Conservation (phyloP, 2,888 invertebrate species). For the Cyaniris semiargus region DNA sequence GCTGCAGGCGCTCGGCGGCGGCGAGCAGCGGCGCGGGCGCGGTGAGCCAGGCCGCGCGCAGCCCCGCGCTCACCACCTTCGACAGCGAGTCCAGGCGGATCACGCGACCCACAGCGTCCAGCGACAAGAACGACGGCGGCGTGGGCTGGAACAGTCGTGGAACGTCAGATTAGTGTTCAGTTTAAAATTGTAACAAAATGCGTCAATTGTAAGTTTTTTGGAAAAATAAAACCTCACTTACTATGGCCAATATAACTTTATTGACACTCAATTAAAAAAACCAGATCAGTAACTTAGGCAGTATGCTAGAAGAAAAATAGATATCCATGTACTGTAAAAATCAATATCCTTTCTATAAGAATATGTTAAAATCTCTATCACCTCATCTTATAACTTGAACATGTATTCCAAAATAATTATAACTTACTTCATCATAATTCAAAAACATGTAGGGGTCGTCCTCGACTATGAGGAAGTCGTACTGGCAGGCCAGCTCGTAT, state of each 20-base stretch:
- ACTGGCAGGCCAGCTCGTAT: constrained; percentile 87
- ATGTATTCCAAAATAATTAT: neutral
- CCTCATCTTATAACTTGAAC: too few relatives aligned
- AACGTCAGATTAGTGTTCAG: neutral
- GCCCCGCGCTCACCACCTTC: constrained; percentile 86
- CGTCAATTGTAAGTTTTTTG: too few relatives aligned
- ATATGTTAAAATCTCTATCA: too few relatives aligned
- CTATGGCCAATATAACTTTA: too few relatives aligned
- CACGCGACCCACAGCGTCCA: constrained; percentile 88
- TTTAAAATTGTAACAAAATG: too few relatives aligned
- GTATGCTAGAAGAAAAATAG: too few relatives aligned
- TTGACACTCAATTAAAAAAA: too few relatives aligned
- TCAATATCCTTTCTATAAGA: too few relatives aligned
- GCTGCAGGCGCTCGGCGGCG: constrained; percentile 84
- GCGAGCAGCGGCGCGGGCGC: constrained; percentile 84
- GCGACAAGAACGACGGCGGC: constrained; percentile 84
- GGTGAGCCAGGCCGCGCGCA: constrained; percentile 87
- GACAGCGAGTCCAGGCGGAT: constrained; percentile 89
- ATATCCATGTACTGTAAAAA: too few relatives aligned
- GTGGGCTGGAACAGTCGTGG: constrained; percentile 59
- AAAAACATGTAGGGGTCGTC: constrained; percentile 92
- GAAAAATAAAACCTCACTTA: too few relatives aligned
- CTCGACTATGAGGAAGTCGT: constrained; percentile 88
- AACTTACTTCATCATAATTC: constrained; percentile 83
- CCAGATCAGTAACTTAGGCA: too few relatives aligned